Evolutionary conservation across 2,888 invertebrate species (phyloP), one percentile per base, ranked within the genome.

Genomic region (Bellardia pandia): DNA sequence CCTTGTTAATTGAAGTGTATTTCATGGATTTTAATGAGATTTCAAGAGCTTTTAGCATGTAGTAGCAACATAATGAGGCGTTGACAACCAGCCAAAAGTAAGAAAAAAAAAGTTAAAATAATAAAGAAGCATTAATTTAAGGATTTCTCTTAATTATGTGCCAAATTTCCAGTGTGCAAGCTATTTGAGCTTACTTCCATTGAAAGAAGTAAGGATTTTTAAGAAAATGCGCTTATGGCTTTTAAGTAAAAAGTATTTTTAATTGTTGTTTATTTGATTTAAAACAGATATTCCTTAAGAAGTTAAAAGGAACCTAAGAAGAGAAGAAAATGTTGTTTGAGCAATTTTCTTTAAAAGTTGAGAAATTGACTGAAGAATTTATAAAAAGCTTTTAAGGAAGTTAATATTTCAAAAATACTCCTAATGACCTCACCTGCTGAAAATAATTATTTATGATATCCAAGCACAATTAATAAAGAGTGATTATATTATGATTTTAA

Each of bases 1-100:
- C 23, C 69, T 23, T 62, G 77, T 71, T 83, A 83, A 76, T 71
- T 83, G 60, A 76, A 76, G 69, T 53, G 69, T 76, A 23, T 71
- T 53, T 62, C 53, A 83, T 64, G 37, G 62, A 71, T 48, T 64
- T 83, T 64, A 71, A 71, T 64, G 37, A 62, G 64, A 64, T 71
- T 64, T 30, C 62, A 53, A 45, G 45, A 60, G 23, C 4, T 51
- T 45, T 16, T 48, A 48, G 9, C 33, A 60, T 16, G 14, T 60
- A 62, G 14, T 56, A 76, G 40, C 23, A 40, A 71, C 64, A 64
- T 64, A 72, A 83, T 77, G 48, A 64, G 23, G 14, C 16, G 45
- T 3, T 66, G 72, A 64, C 62, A 74, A 23, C 13, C 2, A 5
- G 48, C 40, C 23, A 23, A 14, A 60, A 30, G 30, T 58, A 23